Evolutionary conservation across 2,797 vertebrate species (phyloP), one percentile per base, ranked within the genome.

Genomic region (Parambassis ranga): DNA sequence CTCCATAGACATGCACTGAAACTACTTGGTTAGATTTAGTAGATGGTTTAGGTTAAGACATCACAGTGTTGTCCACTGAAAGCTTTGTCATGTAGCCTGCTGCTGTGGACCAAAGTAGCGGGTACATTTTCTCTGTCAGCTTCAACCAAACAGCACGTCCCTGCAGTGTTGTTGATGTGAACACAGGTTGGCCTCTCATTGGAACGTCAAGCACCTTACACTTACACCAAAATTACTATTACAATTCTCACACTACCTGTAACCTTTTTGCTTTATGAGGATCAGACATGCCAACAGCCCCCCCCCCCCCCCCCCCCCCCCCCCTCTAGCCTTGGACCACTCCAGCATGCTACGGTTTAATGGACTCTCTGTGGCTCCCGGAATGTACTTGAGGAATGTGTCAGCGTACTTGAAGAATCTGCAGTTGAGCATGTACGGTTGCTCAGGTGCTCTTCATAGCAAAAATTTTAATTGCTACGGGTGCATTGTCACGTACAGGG

Each of bases 331-430:
- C 8, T 10, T 39, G 56, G 46, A 22, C 15, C 41, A 18, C 5
- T 56, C 46, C 22, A 43, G 20, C 48, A 47, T 2, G 1, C 30
- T 33, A 33, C 33, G 37, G 14, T 68, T 39, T 50, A 51, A 65
- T 30, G 46, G 14, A 35, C 36, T 35, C 14, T 27, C 10, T 28
- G 46, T 27, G 59, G 28, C 24, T 57, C 52, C 13, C 30, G 65
- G 73, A 81, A 82, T 57, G 69, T 39, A 46, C 55, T 46, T 44
- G 7, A 77, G 39, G 67, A 84, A 81, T 71, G 53, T 76, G n/a
- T 62, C 31, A n/a, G 5, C 42, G 19, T 26, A 49, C 38, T 71
- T 44, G 6, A 70, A 47, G 53, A 66, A 72, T 46, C 16, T 53
- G 14, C 36, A 16, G 49, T 33, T 37, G 23, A 58, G 60, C 8